A percentile compares a stretch with the other conserved stretches of the same genome.
Evolutionary conservation across 2,888 invertebrate genomes (phyloP).

Genomic region (Plebejus argus): DNA sequence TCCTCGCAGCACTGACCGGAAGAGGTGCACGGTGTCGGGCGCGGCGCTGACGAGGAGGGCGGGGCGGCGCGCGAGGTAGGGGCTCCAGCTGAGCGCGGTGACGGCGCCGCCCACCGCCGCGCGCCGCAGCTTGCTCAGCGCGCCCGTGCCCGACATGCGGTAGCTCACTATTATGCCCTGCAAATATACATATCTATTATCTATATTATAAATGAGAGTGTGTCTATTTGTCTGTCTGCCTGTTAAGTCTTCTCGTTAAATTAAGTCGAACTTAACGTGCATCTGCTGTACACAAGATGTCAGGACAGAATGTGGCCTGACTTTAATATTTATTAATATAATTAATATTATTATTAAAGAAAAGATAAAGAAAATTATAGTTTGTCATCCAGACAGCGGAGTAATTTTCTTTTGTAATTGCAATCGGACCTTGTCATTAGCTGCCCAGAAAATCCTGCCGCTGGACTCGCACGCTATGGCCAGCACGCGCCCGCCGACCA

Average conservation of each 20-base stretch:
- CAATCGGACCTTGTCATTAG: constrained; percentile 84
- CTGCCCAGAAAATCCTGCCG: constrained; percentile 90
- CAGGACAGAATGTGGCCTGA: too few relatives aligned
- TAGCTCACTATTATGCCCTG: constrained; percentile 86
- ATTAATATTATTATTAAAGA: too few relatives aligned
- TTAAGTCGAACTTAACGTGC: too few relatives aligned
- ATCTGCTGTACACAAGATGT: too few relatives aligned
- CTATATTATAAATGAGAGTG: too few relatives aligned
- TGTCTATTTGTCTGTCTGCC: too few relatives aligned
- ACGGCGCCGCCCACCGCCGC: constrained; percentile 84
- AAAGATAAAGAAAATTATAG: too few relatives aligned
- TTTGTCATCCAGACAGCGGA: too few relatives aligned
- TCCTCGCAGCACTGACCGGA: constrained; percentile 55
- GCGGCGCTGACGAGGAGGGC: constrained; percentile 89
- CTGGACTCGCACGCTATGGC: constrained; percentile 89
- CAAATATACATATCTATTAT: neutral
- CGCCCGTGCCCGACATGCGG: constrained; percentile 84
- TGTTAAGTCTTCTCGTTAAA: too few relatives aligned
- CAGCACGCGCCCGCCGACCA: constrained; percentile 82
- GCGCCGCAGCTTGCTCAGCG: constrained; percentile 84
- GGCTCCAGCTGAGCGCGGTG: constrained; percentile 88
- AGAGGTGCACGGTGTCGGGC: constrained; percentile 87
- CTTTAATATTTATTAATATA: too few relatives aligned
- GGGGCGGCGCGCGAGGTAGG: constrained; percentile 92
- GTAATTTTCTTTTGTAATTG: too few relatives aligned